phyloP scores from a whole-genome alignment of 2,888 invertebrate genomes.

The Pharmacophagus antenor region DNA sequence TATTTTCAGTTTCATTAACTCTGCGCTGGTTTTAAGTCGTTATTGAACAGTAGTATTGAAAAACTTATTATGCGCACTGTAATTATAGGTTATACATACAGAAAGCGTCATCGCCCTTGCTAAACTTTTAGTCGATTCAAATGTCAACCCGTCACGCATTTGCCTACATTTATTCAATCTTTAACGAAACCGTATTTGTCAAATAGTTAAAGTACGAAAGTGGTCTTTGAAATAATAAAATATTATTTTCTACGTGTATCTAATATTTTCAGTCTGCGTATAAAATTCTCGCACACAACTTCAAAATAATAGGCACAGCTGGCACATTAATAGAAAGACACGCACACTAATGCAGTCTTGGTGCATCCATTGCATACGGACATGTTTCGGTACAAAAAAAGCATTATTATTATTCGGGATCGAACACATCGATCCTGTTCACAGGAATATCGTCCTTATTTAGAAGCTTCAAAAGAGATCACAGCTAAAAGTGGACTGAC shows the following conservation, averaged over 20 bases:
- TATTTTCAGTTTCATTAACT: too few relatives aligned
- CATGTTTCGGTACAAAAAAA: constrained; percentile 73
- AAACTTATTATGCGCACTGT: background rate
- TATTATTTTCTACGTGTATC: background rate
- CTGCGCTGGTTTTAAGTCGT: background rate
- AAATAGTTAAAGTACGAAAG: background rate
- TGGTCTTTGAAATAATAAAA: too few relatives aligned
- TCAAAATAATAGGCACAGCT: constrained; percentile 76
- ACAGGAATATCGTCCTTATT: constrained; percentile 45
- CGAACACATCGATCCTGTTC: constrained; percentile 47
- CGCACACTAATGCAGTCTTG: constrained; percentile 45
- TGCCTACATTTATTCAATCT: constrained; percentile 41
- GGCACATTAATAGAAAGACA: constrained; percentile 65
- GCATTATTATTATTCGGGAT: constrained; percentile 75
- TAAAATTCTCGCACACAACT: constrained; percentile 60
- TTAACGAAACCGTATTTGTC: background rate
- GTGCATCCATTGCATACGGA: constrained; percentile 69
- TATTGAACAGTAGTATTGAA: background rate
- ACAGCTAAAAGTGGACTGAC: constrained; percentile 33
- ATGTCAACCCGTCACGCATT: constrained; percentile 67
- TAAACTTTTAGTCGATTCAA: constrained; percentile 52
- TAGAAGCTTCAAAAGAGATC: constrained; percentile 12
- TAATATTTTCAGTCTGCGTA: constrained; percentile 38
- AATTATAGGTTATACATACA: constrained; percentile 49
- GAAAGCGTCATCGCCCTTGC: constrained; percentile 49